Evolutionary conservation across 2,888 invertebrate genomes (phyloP), one percentile per base, ranked within the genome.

Genomic region (Xestia xanthographa): DNA sequence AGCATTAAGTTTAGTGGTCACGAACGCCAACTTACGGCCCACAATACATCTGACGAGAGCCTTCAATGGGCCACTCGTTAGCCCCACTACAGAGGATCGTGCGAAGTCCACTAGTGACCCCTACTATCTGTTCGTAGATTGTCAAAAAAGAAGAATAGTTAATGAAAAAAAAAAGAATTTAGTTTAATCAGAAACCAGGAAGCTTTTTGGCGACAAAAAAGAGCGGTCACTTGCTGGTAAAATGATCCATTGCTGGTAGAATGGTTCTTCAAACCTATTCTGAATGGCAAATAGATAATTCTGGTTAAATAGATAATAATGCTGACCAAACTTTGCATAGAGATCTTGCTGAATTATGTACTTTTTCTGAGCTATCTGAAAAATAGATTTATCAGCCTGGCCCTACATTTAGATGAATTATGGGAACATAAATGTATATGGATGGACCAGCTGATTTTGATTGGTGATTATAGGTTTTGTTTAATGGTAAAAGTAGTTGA

Each of bases 21-120:
- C 86, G 88, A 87, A n/a, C 71, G 66, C 43, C 72, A 38, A n/a
- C 65, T 85, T 66, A 82, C 26, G 58, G 29, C 66, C 83, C 72
- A 29, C 83, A 69, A 74, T 83, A 85, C 82, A 80, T 86, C 83
- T 86, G 88, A 89, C 86, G 84, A 88, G 82, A 81, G 78, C 56
- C 77, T 75, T 86, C 80, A 86, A 85, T 85, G 84, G 85, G 66
- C 80, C 70, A 72, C 83, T 90, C 87, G 88, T 90, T 90, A 90
- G 87, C 88, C 88, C 84, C 75, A 78, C 74, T 75, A 69, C 73
- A 66, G 74, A 29, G 75, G 80, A 88, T 87, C 90, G 90, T 90
- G 90, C 84, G 86, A 90, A 89, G 87, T 87, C 83, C 86, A 86
- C 82, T 80, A 78, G 72, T 41, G 60, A 80, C 82, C 78, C 79